These are phyloP conservation scores for Elmis aenea DNA, from an alignment of 2,888 invertebrate species.

Conservation along the genomic window DNA sequence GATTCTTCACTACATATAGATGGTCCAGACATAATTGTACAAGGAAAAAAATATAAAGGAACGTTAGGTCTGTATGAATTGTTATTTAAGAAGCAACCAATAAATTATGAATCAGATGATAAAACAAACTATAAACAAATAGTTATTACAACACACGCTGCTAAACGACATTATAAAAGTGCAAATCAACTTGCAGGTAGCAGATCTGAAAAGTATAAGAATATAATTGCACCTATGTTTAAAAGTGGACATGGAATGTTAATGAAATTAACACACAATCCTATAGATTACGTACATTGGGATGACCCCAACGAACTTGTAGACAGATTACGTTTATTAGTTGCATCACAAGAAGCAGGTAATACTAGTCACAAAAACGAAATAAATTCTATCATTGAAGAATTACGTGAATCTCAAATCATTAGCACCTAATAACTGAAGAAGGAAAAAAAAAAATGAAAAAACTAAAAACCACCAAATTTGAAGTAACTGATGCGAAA, in stretches of 20 bases:
- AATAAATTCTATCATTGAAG: slow-evolving; percentile 37
- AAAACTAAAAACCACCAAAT: too few species aligned
- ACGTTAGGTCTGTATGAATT: too few species aligned
- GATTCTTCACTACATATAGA: not conserved
- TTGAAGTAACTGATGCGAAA: too few species aligned
- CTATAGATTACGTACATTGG: slow-evolving; percentile 19
- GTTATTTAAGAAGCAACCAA: too few species aligned
- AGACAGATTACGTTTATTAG: slow-evolving; percentile 30
- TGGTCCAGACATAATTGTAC: too few species aligned
- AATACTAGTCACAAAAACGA: slow-evolving; percentile 32
- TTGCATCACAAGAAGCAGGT: slow-evolving; percentile 32
- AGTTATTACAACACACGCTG: slow-evolving; percentile 3
- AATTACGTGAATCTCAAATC: slow-evolving; percentile 23
- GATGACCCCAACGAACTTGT: slow-evolving; percentile 29
- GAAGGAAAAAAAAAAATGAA: too few species aligned
- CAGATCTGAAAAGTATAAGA: slow-evolving; percentile 5
- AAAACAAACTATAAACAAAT: slow-evolving; percentile 4
- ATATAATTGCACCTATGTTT: slow-evolving; percentile 10
- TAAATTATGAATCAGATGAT: too few species aligned
- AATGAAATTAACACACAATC: slow-evolving; percentile 1
- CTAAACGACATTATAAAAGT: too few species aligned
- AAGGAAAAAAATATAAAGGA: too few species aligned
- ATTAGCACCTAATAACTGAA: slow-evolving; percentile 14
- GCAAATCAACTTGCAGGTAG: slow-evolving; percentile 4
- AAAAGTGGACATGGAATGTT: not conserved